Conservation (phyloP, 2,888 invertebrate species). For the Nomada ruficornis region DNA sequence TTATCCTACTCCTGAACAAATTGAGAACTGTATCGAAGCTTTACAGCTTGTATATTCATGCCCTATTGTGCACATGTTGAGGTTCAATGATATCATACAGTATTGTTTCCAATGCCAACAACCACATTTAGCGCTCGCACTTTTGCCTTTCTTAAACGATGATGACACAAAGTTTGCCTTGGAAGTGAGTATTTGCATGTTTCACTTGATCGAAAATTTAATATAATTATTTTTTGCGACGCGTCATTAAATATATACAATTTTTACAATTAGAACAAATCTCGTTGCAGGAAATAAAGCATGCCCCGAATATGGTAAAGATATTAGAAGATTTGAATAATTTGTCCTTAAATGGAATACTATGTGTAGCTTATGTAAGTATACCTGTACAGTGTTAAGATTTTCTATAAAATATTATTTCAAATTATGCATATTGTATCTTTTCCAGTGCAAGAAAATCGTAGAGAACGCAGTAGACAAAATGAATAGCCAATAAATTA, state of each 20-base stretch:
- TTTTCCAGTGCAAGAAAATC: slow-evolving; percentile 69
- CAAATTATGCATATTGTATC: slow-evolving; percentile 16
- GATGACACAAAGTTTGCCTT: slow-evolving; percentile 66
- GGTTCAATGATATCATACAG: slow-evolving; percentile 69
- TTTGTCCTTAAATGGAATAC: slow-evolving; percentile 71
- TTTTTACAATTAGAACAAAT: neutral
- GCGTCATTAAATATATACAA: too few relatives aligned
- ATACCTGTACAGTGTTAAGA: neutral
- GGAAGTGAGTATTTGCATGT: slow-evolving; percentile 63
- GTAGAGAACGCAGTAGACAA: slow-evolving; percentile 36
- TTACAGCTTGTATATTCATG: slow-evolving; percentile 77
- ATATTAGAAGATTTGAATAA: slow-evolving; percentile 64
- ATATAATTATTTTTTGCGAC: neutral
- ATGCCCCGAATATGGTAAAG: slow-evolving; percentile 46
- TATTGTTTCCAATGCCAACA: slow-evolving; percentile 73
- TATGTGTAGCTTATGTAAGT: slow-evolving; percentile 73
- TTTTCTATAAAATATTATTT: slow-evolving; percentile 1
- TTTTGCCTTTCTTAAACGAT: slow-evolving; percentile 76
- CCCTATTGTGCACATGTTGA: slow-evolving; percentile 74
- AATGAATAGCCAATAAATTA: neutral
- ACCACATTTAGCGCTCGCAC: slow-evolving; percentile 74
- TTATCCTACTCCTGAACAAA: slow-evolving; percentile 66
- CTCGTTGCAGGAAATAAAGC: slow-evolving; percentile 65
- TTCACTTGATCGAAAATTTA: neutral
- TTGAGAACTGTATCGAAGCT: slow-evolving; percentile 73